Evolutionary conservation across 2,113 vertebrate genomes (phyloP).

Genomic region (Microtus oregoni): DNA sequence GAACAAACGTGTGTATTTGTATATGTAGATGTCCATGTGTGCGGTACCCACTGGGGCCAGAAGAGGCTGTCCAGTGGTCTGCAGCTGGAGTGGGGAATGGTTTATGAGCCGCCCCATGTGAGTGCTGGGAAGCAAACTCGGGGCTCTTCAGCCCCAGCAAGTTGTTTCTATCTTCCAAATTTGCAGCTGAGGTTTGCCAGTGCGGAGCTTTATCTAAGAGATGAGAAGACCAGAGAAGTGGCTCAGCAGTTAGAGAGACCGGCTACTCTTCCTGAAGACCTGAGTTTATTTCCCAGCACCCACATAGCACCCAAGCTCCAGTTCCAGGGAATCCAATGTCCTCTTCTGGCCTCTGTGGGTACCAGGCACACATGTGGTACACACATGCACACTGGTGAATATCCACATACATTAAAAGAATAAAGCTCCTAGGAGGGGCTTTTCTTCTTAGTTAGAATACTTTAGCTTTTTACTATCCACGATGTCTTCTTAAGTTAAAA

Average conservation of each 20-base stretch:
- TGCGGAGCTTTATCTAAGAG: constrained; percentile 26
- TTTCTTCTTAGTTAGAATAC: not conserved
- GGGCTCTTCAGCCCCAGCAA: not conserved
- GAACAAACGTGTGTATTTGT: not conserved
- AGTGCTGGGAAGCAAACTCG: not conserved
- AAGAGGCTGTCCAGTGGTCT: not conserved
- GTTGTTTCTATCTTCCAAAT: not conserved
- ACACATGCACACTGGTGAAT: not conserved
- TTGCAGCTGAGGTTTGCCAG: not conserved
- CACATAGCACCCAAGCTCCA: not conserved
- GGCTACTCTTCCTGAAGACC: not conserved
- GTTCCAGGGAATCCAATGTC: not conserved
- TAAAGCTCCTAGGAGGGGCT: not conserved
- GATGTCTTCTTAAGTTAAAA: constrained; percentile 12
- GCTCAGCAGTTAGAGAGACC: not conserved
- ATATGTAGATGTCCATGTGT: not conserved
- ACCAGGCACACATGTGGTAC: too few relatives aligned
- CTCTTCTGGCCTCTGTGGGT: not conserved
- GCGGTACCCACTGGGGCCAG: not conserved
- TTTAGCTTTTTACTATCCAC: not conserved
- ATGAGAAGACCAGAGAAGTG: not conserved
- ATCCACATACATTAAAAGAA: not conserved
- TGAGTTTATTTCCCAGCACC: not conserved
- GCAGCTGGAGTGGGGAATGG: not conserved
- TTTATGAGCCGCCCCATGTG: not conserved